A percentile compares a stretch with the other conserved stretches of the same genome.
phyloP scores from a whole-genome alignment of 2,797 vertebrate species.

The Helostoma temminkii region DNA sequence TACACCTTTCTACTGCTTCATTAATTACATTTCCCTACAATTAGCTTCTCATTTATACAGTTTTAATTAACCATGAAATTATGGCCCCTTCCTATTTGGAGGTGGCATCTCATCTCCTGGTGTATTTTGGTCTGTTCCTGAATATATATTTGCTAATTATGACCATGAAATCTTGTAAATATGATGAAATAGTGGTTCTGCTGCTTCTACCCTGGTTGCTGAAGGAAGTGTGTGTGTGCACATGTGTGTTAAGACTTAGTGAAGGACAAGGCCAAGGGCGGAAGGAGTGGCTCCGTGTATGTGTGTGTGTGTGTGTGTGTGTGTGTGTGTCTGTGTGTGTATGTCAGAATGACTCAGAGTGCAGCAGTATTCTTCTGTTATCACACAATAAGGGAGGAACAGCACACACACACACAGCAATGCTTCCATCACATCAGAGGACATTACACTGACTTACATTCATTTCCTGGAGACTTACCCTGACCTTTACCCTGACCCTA shows the following conservation, averaged over 20 bases:
- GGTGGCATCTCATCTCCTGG: slow-evolving; percentile 44
- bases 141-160: slow-evolving; percentile 59
- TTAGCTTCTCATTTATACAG: slow-evolving; percentile 61
- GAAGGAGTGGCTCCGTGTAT: slow-evolving; percentile 40
- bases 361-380: slow-evolving; percentile 53
- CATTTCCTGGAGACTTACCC: not conserved
- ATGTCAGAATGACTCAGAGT: slow-evolving; percentile 66
- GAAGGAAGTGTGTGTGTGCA: slow-evolving; percentile 10
- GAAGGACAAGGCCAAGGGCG: slow-evolving; percentile 67
- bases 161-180: slow-evolving; percentile 20
- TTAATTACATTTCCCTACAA: slow-evolving; percentile 69
- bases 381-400: slow-evolving; percentile 62
- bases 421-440: not conserved
- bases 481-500: not conserved
- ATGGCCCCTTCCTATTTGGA: slow-evolving; percentile 38
- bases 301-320: slow-evolving; percentile 26
- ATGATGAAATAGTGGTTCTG: slow-evolving; percentile 6
- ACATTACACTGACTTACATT: not conserved
- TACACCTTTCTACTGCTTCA: slow-evolving; percentile 45
- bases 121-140: slow-evolving; percentile 38
- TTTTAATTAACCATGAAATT: slow-evolving; percentile 73
- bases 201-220: slow-evolving; percentile 27
- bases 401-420: slow-evolving; percentile 25
- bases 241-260: slow-evolving; percentile 33
- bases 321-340: slow-evolving; percentile 16